Conservation (phyloP, 1,140 invertebrate species). For the Euura lappo region DNA sequence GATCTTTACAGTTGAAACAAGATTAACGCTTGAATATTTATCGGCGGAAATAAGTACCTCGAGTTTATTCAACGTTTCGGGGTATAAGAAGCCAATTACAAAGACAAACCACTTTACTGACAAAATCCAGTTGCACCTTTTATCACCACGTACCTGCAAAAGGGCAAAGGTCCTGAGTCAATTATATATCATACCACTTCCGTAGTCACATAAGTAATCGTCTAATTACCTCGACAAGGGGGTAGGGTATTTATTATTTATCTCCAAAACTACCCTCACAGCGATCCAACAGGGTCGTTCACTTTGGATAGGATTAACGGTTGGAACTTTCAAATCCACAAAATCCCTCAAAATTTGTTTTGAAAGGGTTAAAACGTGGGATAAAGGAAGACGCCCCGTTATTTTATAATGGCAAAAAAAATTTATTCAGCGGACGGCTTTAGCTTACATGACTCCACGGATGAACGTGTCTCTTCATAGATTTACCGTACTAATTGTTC, state of each 20-base stretch:
- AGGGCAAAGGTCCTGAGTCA: background rate
- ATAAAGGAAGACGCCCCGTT: background rate
- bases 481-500: background rate
- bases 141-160: background rate
- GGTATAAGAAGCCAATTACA: too few species aligned
- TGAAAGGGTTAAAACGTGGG: background rate
- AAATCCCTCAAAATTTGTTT: constrained; percentile 1
- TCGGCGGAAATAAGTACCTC: too few species aligned
- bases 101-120: too few species aligned
- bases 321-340: background rate
- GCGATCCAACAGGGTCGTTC: background rate
- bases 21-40: too few species aligned
- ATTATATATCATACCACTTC: background rate
- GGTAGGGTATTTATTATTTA: background rate
- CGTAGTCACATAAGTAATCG: background rate
- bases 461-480: background rate
- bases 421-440: background rate
- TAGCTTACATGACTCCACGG: background rate
- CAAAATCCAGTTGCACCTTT: too few species aligned
- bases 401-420: background rate
- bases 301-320: background rate
- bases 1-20: too few species aligned
- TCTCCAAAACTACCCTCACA: background rate
- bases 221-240: background rate
- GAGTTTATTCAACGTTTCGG: too few species aligned